Evolutionary conservation across 2,113 vertebrate species (phyloP).

Genomic region (Siniperca knerii): DNA sequence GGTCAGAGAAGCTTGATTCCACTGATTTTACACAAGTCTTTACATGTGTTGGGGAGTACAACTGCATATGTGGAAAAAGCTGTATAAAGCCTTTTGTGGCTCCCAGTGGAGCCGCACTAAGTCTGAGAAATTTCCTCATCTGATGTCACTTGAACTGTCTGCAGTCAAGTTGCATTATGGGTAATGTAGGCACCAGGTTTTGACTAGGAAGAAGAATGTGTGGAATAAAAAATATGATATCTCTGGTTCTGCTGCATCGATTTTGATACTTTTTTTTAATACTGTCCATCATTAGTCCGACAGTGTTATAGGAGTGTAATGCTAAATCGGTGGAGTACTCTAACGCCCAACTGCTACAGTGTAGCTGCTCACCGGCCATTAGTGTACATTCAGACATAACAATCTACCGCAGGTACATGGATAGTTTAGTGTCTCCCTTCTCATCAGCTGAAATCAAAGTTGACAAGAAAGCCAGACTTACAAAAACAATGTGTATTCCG

Average conservation of each 20-base stretch:
- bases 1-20: slow-evolving; percentile 5
- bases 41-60: too few species aligned
- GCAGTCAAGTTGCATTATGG: not conserved
- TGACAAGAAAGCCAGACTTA: not conserved
- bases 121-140: not conserved
- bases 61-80: not conserved
- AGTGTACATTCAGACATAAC: not conserved
- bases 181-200: not conserved
- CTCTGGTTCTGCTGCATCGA: not conserved
- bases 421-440: not conserved
- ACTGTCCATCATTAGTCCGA: not conserved
- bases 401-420: not conserved
- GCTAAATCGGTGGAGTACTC: not conserved
- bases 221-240: not conserved
- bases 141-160: not conserved
- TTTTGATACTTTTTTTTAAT: not conserved
- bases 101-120: not conserved
- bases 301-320: not conserved
- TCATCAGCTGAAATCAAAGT: not conserved
- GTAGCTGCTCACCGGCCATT: not conserved
- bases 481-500: not conserved
- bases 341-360: not conserved
- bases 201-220: not conserved
- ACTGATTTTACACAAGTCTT: too few species aligned
- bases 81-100: not conserved